Conservation (phyloP, 2,797 vertebrate genomes). For the Pampus argenteus region DNA sequence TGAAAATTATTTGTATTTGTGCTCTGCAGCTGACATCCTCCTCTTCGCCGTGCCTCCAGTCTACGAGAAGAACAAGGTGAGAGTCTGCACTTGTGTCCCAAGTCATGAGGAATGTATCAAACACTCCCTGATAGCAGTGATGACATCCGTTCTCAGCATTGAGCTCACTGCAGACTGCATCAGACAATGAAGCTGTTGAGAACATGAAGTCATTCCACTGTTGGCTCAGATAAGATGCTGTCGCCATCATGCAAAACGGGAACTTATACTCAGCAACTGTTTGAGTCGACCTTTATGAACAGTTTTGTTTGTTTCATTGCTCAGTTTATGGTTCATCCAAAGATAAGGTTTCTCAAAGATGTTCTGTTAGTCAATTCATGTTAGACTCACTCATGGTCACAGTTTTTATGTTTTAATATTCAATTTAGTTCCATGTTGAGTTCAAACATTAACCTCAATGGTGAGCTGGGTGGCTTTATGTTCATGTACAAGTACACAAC, state of each 20-base stretch:
- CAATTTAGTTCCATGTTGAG: too few species aligned
- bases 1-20: constrained; percentile 4
- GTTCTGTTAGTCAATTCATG: background rate
- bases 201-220: constrained; percentile 40
- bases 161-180: constrained; percentile 49
- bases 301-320: background rate
- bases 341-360: background rate
- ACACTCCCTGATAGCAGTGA: background rate
- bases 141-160: constrained; percentile 32
- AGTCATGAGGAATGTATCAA: background rate
- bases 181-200: constrained; percentile 53
- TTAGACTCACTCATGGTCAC: background rate
- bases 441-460: too few species aligned
- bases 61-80: constrained; percentile 96
- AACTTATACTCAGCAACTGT: background rate
- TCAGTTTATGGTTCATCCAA: background rate
- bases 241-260: background rate
- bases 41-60: constrained; percentile 89
- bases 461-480: background rate
- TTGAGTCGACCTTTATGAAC: background rate
- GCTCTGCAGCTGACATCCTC: constrained; percentile 87
- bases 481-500: background rate
- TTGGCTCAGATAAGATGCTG: constrained; percentile 2
- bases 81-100: constrained; percentile 25
- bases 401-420: too few species aligned